phyloP scores from a whole-genome alignment of 2,797 vertebrate species.

The Silurus lanzhouensis region DNA sequence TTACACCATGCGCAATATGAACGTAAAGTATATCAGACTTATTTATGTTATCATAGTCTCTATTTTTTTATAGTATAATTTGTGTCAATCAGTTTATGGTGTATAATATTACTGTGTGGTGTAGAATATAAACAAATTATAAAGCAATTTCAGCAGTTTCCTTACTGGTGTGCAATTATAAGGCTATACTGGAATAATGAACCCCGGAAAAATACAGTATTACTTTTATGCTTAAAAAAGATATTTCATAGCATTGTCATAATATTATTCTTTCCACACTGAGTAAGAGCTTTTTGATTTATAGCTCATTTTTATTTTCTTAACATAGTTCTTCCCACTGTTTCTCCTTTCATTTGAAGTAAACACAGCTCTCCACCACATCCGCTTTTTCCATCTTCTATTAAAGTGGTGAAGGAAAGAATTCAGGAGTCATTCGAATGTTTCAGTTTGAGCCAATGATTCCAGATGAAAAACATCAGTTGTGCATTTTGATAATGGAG shows the following conservation, averaged over 20 bases:
- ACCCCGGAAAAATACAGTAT: not conserved
- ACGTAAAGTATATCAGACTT: not conserved
- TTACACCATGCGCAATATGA: too few species aligned
- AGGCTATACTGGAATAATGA: not conserved
- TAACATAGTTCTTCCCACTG: constrained; percentile 19
- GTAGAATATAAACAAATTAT: not conserved
- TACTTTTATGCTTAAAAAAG: not conserved
- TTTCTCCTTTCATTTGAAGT: constrained; percentile 36
- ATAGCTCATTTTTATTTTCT: constrained; percentile 22
- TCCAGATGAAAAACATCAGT: not conserved
- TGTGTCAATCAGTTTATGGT: not conserved
- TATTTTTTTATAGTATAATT: not conserved
- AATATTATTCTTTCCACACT: constrained; percentile 53
- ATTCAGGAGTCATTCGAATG: constrained; percentile 30
- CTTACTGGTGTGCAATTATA: constrained; percentile 3
- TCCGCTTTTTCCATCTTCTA: constrained; percentile 39
- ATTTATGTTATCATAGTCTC: too few species aligned
- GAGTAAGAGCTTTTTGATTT: constrained; percentile 25
- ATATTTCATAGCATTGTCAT: constrained; percentile 47
- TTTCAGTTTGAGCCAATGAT: constrained; percentile 14
- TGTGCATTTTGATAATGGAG: constrained; percentile 1
- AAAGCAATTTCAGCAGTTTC: not conserved
- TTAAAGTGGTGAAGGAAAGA: constrained; percentile 25
- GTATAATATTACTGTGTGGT: not conserved
- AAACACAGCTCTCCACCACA: constrained; percentile 26